A percentile compares a stretch with the other conserved stretches of the same genome.
Conservation (phyloP, 1,140 invertebrate genomes). For the Lycorma delicatula region DNA sequence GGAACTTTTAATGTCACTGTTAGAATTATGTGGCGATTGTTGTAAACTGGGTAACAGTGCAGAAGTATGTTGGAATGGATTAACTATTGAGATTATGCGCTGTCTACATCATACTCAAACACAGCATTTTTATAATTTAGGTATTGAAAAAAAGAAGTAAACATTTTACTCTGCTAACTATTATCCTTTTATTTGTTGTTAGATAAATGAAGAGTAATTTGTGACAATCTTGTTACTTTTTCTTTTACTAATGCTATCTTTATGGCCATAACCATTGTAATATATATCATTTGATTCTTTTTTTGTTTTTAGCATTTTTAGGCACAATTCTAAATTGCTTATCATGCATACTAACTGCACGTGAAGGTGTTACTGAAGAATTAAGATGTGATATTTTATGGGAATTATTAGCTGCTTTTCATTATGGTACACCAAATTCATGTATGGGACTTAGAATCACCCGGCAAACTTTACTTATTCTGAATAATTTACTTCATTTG, state of each 20-base stretch:
- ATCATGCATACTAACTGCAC: too few relatives aligned
- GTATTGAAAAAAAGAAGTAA: too few relatives aligned
- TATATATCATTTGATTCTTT: too few relatives aligned
- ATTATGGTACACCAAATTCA: slow-evolving; percentile 41
- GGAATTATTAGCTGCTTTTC: slow-evolving; percentile 44
- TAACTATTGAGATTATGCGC: slow-evolving; percentile 33
- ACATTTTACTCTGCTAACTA: too few relatives aligned
- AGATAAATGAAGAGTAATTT: too few relatives aligned
- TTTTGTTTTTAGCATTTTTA: slow-evolving; percentile 9
- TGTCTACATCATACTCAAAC: slow-evolving; percentile 32
- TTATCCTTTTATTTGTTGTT: too few relatives aligned
- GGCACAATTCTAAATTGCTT: not conserved
- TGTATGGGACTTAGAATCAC: slow-evolving; percentile 48
- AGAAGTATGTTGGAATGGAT: slow-evolving; percentile 26
- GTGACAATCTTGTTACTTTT: too few relatives aligned
- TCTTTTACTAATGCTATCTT: too few relatives aligned
- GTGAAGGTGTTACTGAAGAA: too few relatives aligned
- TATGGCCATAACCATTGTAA: too few relatives aligned
- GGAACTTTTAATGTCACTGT: slow-evolving; percentile 15
- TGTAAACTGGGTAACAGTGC: not conserved
- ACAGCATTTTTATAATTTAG: slow-evolving; percentile 47
- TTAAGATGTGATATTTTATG: slow-evolving; percentile 32
- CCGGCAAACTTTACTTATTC: slow-evolving; percentile 42
- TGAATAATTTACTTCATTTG: slow-evolving; percentile 45
- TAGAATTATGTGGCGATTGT: slow-evolving; percentile 16